Conservation (phyloP, 2,888 invertebrate species). For the Patella ulyssiponensis region DNA sequence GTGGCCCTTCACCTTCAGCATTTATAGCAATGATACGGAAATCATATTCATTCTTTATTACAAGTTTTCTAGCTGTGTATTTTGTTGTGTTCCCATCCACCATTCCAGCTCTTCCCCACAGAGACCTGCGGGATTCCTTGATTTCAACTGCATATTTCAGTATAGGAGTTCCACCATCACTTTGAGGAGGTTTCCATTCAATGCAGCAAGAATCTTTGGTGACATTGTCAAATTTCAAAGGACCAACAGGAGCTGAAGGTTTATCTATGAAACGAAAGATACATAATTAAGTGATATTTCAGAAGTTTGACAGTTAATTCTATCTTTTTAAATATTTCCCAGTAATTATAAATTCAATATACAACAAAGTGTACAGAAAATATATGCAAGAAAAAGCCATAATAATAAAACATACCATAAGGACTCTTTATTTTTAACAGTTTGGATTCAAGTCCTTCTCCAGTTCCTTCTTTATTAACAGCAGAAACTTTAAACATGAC, state of each 20-base stretch:
- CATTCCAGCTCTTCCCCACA: slow-evolving; percentile 83
- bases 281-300: neutral
- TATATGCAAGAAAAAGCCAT: neutral
- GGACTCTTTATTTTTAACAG: slow-evolving; percentile 79
- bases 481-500: slow-evolving; percentile 91
- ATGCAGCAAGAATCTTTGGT: slow-evolving; percentile 94
- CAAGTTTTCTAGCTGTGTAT: slow-evolving; percentile 88
- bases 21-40: slow-evolving; percentile 99
- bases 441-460: slow-evolving; percentile 77
- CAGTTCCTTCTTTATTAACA: slow-evolving; percentile 86
- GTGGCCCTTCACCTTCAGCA: slow-evolving; percentile 96
- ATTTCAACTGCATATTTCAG: slow-evolving; percentile 87
- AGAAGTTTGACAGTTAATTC: neutral
- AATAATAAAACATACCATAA: slow-evolving; percentile 77
- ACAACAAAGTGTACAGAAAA: neutral
- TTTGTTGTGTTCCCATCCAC: slow-evolving; percentile 53
- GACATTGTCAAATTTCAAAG: slow-evolving; percentile 90
- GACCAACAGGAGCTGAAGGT: slow-evolving; percentile 64
- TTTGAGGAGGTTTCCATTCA: slow-evolving; percentile 96
- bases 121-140: slow-evolving; percentile 93
- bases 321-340: too few relatives aligned
- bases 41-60: slow-evolving; percentile 92
- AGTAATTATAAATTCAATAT: too few relatives aligned
- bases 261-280: slow-evolving; percentile 46
- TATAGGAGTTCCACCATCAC: slow-evolving; percentile 93